A percentile compares a stretch with the other conserved stretches of the same genome.
These are phyloP conservation scores for Cephalopachus bancanus DNA, from an alignment of 2,797 vertebrate species.

Conservation along the genomic window DNA sequence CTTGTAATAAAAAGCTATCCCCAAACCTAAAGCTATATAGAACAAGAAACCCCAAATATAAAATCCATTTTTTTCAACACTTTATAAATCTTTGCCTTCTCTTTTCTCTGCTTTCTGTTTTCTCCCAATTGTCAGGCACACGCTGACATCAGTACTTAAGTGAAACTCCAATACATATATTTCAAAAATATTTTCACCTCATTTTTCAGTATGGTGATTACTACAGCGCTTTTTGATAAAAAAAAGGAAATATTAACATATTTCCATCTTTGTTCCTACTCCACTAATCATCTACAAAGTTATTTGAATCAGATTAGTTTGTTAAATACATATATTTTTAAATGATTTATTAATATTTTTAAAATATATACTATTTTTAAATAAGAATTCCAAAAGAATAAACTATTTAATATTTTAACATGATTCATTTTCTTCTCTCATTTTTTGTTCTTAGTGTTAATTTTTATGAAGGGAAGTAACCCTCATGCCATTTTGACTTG, in stretches of 20 bases:
- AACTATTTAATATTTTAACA: constrained; percentile 10
- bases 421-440: constrained; percentile 43
- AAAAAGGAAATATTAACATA: constrained; percentile 14
- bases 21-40: not conserved
- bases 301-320: constrained; percentile 23
- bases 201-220: not conserved
- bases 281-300: not conserved
- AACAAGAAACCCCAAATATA: not conserved
- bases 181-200: not conserved
- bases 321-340: not conserved
- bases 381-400: not conserved
- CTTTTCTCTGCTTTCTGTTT: not conserved
- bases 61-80: constrained; percentile 12
- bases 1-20: constrained; percentile 40
- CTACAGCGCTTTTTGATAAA: constrained; percentile 18
- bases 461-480: constrained; percentile 32
- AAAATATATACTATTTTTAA: not conserved
- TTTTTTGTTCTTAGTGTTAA: constrained; percentile 35
- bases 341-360: not conserved
- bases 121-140: not conserved
- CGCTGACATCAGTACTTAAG: not conserved
- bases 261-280: not conserved
- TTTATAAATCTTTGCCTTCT: not conserved
- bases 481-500: constrained; percentile 39
- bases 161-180: not conserved